These are phyloP conservation scores for Phytoseiulus persimilis DNA, from an alignment of 2,888 invertebrate genomes.

Conservation along the genomic window DNA sequence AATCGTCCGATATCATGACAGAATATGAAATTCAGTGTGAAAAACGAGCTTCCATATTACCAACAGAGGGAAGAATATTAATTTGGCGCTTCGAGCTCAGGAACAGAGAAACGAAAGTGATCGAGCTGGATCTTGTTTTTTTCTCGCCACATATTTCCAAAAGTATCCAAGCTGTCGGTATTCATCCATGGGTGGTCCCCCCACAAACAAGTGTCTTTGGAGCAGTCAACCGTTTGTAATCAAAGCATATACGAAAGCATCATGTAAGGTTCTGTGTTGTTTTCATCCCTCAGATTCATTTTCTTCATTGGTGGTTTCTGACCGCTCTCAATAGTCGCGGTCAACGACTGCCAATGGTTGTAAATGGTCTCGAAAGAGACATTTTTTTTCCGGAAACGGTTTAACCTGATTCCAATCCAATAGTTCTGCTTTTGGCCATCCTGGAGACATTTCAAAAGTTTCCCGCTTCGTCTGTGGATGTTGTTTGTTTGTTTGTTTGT, in stretches of 20 bases:
- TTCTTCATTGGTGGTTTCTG: too few species aligned
- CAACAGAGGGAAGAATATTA: too few species aligned
- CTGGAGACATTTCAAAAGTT: not conserved
- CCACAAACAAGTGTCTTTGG: constrained; percentile 37
- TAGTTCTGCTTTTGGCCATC: too few species aligned
- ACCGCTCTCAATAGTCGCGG: too few species aligned
- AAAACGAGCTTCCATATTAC: too few species aligned
- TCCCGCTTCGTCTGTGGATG: not conserved
- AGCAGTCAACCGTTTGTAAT: constrained; percentile 29
- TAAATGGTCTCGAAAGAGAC: too few species aligned
- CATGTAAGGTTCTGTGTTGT: not conserved
- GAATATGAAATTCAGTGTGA: too few species aligned
- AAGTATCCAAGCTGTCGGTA: not conserved
- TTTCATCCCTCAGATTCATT: not conserved
- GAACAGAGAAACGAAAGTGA: not conserved
- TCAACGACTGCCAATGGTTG: too few species aligned
- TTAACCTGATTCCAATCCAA: too few species aligned
- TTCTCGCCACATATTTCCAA: not conserved
- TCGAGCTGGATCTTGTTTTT: not conserved
- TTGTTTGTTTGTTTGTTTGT: not conserved
- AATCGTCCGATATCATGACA: too few species aligned
- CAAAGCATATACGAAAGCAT: not conserved
- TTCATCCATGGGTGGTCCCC: not conserved
- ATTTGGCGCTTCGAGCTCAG: not conserved
- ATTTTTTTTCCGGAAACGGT: too few species aligned